phyloP scores from a whole-genome alignment of 2,113 vertebrate species.

The Cnemophilus loriae region DNA sequence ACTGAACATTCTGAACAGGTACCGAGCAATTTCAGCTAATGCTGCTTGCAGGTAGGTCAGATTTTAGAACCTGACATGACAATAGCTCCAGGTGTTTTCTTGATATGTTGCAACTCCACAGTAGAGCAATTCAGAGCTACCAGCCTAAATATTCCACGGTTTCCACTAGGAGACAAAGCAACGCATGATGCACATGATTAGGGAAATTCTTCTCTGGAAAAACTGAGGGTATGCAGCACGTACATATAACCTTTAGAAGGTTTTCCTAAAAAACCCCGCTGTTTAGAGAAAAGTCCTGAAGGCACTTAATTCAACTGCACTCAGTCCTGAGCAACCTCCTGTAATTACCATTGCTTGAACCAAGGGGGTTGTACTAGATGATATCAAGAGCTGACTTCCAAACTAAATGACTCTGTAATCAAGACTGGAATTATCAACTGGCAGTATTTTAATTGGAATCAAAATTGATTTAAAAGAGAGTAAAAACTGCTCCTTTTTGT shows the following conservation, averaged over 20 bases:
- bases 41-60: not conserved
- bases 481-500: not conserved
- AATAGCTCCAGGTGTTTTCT: not conserved
- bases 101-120: not conserved
- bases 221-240: accelerated
- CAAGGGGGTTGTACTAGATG: accelerated
- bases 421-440: not conserved
- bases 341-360: not conserved
- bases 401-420: not conserved
- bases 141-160: not conserved
- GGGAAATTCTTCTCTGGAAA: not conserved
- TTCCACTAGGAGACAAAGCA: not conserved
- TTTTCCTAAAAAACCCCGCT: not conserved
- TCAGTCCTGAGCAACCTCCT: not conserved
- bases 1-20: not conserved
- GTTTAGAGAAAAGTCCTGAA: not conserved
- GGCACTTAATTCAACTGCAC: not conserved
- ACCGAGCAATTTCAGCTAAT: not conserved
- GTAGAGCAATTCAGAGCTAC: not conserved
- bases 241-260: not conserved
- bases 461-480: not conserved
- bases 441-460: not conserved
- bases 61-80: not conserved
- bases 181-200: not conserved
- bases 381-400: not conserved